phyloP scores from a whole-genome alignment of 2,113 vertebrate genomes.

The Podocnemis expansa region DNA sequence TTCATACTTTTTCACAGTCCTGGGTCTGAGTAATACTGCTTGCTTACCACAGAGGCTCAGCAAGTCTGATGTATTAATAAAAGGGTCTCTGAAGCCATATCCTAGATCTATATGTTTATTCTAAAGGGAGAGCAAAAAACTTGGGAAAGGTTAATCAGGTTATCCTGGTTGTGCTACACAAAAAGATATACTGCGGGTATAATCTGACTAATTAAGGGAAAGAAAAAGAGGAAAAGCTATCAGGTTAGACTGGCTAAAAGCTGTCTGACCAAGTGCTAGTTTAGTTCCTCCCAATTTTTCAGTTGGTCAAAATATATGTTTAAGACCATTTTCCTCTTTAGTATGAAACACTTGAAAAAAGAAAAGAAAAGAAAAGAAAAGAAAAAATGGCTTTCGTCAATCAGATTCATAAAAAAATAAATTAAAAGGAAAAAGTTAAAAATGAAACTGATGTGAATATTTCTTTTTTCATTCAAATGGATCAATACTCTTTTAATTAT shows the following conservation, averaged over 20 bases:
- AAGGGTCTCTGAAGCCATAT: background rate
- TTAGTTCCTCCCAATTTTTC: background rate
- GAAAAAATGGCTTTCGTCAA: slow-evolving; percentile 48
- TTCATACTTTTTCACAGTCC: slow-evolving; percentile 35
- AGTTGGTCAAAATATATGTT: background rate
- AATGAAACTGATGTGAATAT: background rate
- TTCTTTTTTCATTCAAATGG: background rate
- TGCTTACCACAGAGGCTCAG: background rate
- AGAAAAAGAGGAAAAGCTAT: slow-evolving; percentile 7
- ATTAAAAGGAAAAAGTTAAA: slow-evolving; percentile 35
- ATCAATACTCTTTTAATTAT: slow-evolving; percentile 9
- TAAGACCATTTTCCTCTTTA: slow-evolving; percentile 16
- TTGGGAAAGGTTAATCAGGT: background rate
- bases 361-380: too few relatives aligned
- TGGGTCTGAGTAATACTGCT: background rate
- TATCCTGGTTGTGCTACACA: background rate
- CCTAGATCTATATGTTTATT: background rate
- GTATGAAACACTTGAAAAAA: background rate
- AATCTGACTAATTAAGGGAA: background rate
- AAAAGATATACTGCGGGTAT: background rate
- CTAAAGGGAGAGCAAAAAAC: background rate
- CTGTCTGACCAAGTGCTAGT: background rate
- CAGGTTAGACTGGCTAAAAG: slow-evolving; percentile 18
- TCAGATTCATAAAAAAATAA: background rate
- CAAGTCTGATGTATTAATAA: background rate